A percentile compares a stretch with the other conserved stretches of the same genome.
Conservation (phyloP, 64 coral and sea anemone species). For the Porites lutea region DNA sequence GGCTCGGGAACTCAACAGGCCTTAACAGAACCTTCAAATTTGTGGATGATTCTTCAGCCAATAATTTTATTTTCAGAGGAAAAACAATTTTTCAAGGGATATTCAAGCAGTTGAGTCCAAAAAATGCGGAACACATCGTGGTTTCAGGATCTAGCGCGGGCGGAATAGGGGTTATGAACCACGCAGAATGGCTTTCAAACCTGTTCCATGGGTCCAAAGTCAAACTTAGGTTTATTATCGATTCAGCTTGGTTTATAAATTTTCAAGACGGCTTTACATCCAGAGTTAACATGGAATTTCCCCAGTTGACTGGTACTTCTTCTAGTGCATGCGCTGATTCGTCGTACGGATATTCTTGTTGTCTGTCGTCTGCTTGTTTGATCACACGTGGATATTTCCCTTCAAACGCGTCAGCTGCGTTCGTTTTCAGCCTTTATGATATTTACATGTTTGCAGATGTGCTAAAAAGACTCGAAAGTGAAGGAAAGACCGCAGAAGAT, state of each 20-base stretch:
- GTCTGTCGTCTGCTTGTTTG: constrained; percentile 55
- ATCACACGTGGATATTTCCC: constrained; percentile 40
- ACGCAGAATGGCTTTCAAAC: constrained; percentile 51
- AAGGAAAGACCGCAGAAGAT: constrained; percentile 45
- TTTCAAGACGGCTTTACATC: constrained; percentile 71
- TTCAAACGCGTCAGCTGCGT: neutral
- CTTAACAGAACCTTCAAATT: constrained; percentile 40
- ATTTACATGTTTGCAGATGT: constrained; percentile 66
- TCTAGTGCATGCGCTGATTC: constrained; percentile 22
- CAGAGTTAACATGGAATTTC: constrained; percentile 48
- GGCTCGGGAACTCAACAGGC: constrained; percentile 56
- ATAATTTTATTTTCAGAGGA: constrained; percentile 70
- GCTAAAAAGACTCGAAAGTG: constrained; percentile 40
- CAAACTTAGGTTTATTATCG: constrained; percentile 38
- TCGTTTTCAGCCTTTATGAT: constrained; percentile 73
- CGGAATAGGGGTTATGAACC: constrained; percentile 63
- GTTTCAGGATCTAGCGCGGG: constrained; percentile 71
- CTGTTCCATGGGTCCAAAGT: neutral
- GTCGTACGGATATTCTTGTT: constrained; percentile 52
- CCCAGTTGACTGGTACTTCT: constrained; percentile 18
- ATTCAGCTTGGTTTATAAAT: constrained; percentile 80
- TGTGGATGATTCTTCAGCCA: constrained; percentile 35
- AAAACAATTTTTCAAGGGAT: constrained; percentile 68
- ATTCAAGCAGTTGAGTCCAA: constrained; percentile 32
- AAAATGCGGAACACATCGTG: constrained; percentile 28